These are phyloP conservation scores for Chunga burmeisteri DNA, from an alignment of 2,113 vertebrate genomes.

Conservation along the genomic window DNA sequence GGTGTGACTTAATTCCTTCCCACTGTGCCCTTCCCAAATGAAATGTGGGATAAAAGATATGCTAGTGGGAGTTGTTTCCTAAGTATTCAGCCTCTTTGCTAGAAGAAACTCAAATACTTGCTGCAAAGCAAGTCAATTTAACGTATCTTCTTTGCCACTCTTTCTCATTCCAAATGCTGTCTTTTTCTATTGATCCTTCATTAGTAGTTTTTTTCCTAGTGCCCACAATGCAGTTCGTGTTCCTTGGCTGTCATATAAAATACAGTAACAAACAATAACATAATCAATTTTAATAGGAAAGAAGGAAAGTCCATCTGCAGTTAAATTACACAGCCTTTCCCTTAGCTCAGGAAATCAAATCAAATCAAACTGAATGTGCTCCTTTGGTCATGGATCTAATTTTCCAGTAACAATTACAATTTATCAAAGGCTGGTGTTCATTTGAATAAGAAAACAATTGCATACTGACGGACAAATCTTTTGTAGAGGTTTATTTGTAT, in stretches of 20 bases:
- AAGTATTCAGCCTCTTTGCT: background rate
- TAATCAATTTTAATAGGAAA: constrained; percentile 12
- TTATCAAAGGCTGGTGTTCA: background rate
- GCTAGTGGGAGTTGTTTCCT: background rate
- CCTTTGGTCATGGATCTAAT: background rate
- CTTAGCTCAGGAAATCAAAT: constrained; percentile 22
- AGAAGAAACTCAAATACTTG: background rate
- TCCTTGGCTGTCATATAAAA: background rate
- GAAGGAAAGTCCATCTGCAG: background rate
- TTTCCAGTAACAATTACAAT: background rate
- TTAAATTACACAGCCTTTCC: background rate
- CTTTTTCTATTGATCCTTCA: background rate
- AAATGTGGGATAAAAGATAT: background rate
- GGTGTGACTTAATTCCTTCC: constrained; percentile 20
- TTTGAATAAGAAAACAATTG: background rate
- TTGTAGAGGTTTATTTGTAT: background rate
- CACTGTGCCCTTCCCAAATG: background rate
- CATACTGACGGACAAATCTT: background rate
- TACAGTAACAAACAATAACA: background rate
- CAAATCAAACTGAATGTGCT: background rate
- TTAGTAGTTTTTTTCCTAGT: background rate
- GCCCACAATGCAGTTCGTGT: background rate
- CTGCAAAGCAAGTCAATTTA: background rate
- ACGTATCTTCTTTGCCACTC: background rate
- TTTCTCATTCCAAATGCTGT: background rate